These are phyloP conservation scores for Heliconius eleuchia DNA, from an alignment of 1,140 invertebrate genomes.

Conservation along the genomic window DNA sequence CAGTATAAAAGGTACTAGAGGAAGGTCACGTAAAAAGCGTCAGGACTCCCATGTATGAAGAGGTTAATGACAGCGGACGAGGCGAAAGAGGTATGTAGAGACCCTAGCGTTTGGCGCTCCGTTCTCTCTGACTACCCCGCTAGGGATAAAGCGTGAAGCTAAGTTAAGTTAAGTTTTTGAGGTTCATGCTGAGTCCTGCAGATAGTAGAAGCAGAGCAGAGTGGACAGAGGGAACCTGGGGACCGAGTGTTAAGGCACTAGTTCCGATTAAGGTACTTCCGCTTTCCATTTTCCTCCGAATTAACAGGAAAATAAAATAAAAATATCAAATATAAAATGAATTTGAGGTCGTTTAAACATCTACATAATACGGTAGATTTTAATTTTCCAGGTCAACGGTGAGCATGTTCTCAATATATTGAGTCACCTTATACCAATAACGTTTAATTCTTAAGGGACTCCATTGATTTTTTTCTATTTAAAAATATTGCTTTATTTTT, in stretches of 20 bases:
- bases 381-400: slow-evolving; percentile 15
- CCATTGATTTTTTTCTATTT: not conserved
- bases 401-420: slow-evolving; percentile 12
- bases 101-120: too few relatives aligned
- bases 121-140: too few relatives aligned
- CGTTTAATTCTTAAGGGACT: slow-evolving; percentile 10
- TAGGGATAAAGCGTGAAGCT: too few relatives aligned
- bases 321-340: slow-evolving; percentile 12
- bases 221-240: not conserved
- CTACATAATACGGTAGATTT: slow-evolving; percentile 15
- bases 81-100: too few relatives aligned
- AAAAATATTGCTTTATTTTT: slow-evolving; percentile 1
- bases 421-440: slow-evolving; percentile 12
- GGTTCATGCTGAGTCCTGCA: too few relatives aligned
- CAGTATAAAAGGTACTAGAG: too few relatives aligned
- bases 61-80: too few relatives aligned
- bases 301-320: slow-evolving; percentile 1
- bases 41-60: too few relatives aligned
- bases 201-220: too few relatives aligned
- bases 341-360: slow-evolving; percentile 7
- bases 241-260: not conserved
- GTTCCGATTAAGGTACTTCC: not conserved
- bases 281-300: not conserved
- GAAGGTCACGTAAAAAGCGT: too few relatives aligned
- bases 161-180: too few relatives aligned